These are phyloP conservation scores for Passer montanus DNA, from an alignment of 2,113 vertebrate genomes.

Conservation along the genomic window DNA sequence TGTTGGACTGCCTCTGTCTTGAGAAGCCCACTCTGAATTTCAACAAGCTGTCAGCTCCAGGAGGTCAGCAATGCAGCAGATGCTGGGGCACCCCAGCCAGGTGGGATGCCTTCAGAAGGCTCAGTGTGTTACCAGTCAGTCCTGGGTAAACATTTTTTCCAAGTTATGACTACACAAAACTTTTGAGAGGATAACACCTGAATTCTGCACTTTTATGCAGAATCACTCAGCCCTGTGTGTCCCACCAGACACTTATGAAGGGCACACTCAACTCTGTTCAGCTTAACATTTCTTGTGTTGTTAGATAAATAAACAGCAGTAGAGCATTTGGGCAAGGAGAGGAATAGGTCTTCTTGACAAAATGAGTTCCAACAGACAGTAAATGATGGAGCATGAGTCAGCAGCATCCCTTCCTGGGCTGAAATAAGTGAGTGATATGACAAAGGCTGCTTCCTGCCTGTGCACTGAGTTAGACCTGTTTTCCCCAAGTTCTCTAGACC, in stretches of 20 bases:
- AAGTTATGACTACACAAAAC: not conserved
- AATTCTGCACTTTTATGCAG: not conserved
- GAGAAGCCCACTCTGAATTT: slow-evolving; percentile 6
- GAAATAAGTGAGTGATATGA: not conserved
- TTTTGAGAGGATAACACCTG: not conserved
- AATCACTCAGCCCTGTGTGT: not conserved
- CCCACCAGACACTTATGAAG: not conserved
- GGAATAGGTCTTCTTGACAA: not conserved
- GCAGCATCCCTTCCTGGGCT: not conserved
- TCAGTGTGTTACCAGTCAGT: not conserved
- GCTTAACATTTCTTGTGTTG: not conserved
- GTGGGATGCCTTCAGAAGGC: not conserved
- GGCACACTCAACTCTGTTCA: not conserved
- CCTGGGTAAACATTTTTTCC: not conserved
- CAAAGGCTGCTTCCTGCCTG: not conserved
- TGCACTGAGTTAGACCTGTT: not conserved
- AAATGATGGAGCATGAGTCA: not conserved
- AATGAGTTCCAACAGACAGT: not conserved
- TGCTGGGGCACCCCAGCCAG: not conserved
- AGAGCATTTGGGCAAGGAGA: not conserved
- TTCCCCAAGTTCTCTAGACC: not conserved
- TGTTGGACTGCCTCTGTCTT: not conserved
- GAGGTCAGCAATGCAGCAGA: not conserved
- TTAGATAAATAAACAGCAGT: not conserved
- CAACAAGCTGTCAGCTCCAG: not conserved